Evolutionary conservation across 2,797 vertebrate genomes (phyloP), one percentile per base, ranked within the genome.

Genomic region (Pangasius sanitwongsei): DNA sequence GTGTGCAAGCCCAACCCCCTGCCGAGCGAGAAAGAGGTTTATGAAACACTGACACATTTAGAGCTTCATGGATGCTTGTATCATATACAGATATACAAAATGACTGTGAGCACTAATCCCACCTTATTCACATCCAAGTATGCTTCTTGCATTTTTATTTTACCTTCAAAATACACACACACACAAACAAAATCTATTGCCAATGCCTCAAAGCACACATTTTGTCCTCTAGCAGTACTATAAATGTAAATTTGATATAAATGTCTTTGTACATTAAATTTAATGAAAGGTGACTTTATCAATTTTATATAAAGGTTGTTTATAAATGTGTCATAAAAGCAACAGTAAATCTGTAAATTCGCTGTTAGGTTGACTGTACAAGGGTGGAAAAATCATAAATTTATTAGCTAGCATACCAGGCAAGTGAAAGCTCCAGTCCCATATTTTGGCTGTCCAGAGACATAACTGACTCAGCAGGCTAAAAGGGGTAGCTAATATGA

Each of bases 1-100:
- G 41, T 92, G 90, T 90, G 78, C 69, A 41, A 88, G 87, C 84
- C 74, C 89, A 88, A 89, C 88, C 91, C 91, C 92, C 89, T 55
- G 25, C 67, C 78, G 77, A 90, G 90, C 31, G 0, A 90, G 87
- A 67, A 53, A 82, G 69, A 87, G 65, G n/a, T 83, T 85, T 57
- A 34, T 48, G 12, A 83, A 65, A 89, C 69, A 86, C 57, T 69
- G 48, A 85, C 61, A 57, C 6, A 65, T 53, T 75, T 34, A 85
- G 57, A 12, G 34, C 34, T 82, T 61, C 11, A 28, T 59, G 18
- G 18, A 18, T 31, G 48, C 13, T 53, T 78, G 50, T 80, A 80
- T 80, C n/a, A 57, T 34, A 57, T 16, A 57, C 50, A 31, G 77
- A 55, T 57, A 57, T 23, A 57, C 53, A 81, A 81, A 57, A 81